phyloP scores from a whole-genome alignment of 2,113 vertebrate species.

The Hassar affinis region DNA sequence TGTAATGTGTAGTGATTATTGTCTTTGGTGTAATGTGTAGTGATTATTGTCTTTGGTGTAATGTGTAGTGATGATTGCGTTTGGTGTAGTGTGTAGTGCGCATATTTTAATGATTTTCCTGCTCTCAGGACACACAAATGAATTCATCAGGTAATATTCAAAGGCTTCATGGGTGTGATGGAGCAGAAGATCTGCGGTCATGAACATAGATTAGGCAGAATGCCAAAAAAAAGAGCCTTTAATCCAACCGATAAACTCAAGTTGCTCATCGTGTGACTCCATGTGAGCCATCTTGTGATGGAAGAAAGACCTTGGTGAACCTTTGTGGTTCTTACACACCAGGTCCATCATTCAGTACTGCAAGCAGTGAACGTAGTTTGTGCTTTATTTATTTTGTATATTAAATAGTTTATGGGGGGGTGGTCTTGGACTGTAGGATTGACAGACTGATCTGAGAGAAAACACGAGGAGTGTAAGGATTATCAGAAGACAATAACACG shows the following conservation, averaged over 20 bases:
- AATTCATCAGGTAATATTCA: background rate
- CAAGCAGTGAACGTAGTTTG: background rate
- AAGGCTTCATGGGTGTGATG: conserved; percentile 27
- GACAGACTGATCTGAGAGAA: conserved; percentile 61
- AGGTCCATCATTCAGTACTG: background rate
- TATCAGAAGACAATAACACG: conserved; percentile 49
- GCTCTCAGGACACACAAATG: background rate
- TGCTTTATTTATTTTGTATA: conserved; percentile 13
- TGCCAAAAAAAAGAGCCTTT: background rate
- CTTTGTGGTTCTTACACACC: background rate
- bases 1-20: too few species aligned
- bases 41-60: too few species aligned
- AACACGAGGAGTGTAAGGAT: conserved; percentile 63
- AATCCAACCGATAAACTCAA: conserved; percentile 44
- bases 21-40: too few species aligned
- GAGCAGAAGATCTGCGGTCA: background rate
- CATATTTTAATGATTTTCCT: background rate
- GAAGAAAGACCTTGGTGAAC: conserved; percentile 33
- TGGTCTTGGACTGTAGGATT: conserved; percentile 20
- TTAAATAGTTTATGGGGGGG: conserved; percentile 1
- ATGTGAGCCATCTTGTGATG: conserved; percentile 65
- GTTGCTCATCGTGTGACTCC: conserved; percentile 66
- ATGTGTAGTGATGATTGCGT: background rate
- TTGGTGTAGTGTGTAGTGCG: background rate
- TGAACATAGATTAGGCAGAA: background rate